phyloP scores from a whole-genome alignment of 64 coral and sea anemone genomes.

The Porites australiensis region DNA sequence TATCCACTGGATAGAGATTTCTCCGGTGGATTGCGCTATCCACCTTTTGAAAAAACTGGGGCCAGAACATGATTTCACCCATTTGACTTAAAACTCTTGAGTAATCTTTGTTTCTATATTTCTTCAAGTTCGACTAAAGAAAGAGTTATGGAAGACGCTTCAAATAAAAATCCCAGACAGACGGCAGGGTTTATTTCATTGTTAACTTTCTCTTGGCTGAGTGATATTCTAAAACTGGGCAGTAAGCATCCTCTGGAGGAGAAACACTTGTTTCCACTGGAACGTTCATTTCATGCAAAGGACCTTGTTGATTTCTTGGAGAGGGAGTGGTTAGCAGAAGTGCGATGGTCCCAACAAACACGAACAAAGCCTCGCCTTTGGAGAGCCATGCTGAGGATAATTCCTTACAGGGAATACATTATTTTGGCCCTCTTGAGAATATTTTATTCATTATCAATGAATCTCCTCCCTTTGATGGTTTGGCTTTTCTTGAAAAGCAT shows the following conservation, averaged over 20 bases:
- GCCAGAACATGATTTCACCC: too few relatives aligned
- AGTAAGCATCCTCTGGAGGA: conserved; percentile 42
- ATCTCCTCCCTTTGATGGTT: not conserved
- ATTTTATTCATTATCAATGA: not conserved
- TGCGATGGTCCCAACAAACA: not conserved
- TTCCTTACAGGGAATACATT: not conserved
- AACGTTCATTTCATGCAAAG: not conserved
- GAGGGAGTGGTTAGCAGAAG: conserved; percentile 26
- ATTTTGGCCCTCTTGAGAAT: not conserved
- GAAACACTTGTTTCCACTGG: conserved; percentile 47
- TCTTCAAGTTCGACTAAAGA: too few relatives aligned
- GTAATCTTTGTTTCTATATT: too few relatives aligned
- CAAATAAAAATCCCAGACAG: too few relatives aligned
- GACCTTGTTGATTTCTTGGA: not conserved
- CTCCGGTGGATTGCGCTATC: too few relatives aligned
- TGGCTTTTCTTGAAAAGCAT: conserved; percentile 44
- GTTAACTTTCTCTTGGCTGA: too few relatives aligned
- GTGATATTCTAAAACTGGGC: too few relatives aligned
- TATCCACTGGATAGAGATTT: too few relatives aligned
- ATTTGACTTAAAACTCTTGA: too few relatives aligned
- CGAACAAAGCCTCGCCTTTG: conserved; percentile 34
- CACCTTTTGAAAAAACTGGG: too few relatives aligned
- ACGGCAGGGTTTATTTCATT: too few relatives aligned
- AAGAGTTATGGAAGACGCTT: too few relatives aligned
- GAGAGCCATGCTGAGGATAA: conserved; percentile 35